Evolutionary conservation across 2,113 vertebrate genomes (phyloP), one percentile per base, ranked within the genome.

Genomic region (Perca flavescens): DNA sequence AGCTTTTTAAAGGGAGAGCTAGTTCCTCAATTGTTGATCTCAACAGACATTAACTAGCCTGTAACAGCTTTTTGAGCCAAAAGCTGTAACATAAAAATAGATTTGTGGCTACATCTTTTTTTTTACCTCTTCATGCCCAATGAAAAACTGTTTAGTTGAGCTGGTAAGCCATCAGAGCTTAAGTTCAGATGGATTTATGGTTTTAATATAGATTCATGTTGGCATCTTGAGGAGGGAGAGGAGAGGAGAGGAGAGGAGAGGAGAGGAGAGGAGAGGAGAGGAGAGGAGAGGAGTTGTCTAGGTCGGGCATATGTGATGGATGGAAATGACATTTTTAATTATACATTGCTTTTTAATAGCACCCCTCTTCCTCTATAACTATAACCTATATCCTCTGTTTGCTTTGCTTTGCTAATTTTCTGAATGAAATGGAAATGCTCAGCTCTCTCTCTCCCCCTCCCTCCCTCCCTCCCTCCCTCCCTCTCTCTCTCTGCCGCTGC

Each of bases 261-360:
- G 53, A 61, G 28, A 11, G 34, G 34, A 34, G 8, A 12, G 52
- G 46, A 60, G 22, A 25, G 43, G 53, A 61, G 28, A 11, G 34
- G 34, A 34, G 34, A 34, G 34, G 34, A 34, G 34, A 34, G 12
- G 34, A 50, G 63, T 50, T 58, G 40, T 43, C 40, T 47, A 53
- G 36, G 13, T 25, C 21, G 25, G 60, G 34, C 17, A 36, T 40
- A 22, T 62, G 5, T 52, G 36, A 67, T 75, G 40, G 49, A 64
- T 81, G 36, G 54, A 80, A 77, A 74, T 72, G 0, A 64, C 10
- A 53, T 73, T 34, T 71, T 82, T 2, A 76, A 79, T 79, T 66
- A 70, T 86, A 82, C 4, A 79, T 71, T 36, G 40, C 16, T 57
- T 49, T 74, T 71, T 56, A 63, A 78, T 43, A 53, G 19, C 34